These are phyloP conservation scores for Synergus itoensis DNA, from an alignment of 2,888 invertebrate genomes.

Conservation along the genomic window DNA sequence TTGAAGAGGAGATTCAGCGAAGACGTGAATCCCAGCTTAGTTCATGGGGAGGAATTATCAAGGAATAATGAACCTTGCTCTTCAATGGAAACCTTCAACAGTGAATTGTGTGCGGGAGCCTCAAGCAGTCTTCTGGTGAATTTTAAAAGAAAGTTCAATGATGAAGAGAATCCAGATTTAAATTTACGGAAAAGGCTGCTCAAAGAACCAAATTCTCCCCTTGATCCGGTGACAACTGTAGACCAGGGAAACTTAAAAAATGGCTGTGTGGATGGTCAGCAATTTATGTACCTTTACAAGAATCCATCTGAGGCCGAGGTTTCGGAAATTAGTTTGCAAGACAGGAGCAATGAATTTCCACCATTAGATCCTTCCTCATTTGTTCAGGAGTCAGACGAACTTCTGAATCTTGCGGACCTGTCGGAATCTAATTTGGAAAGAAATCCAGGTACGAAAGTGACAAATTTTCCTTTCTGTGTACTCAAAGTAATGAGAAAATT, in stretches of 20 bases:
- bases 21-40: constrained; percentile 39
- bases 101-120: background rate
- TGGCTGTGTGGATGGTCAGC: background rate
- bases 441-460: constrained; percentile 66
- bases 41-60: background rate
- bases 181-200: constrained; percentile 16
- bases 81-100: background rate
- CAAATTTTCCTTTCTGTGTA: background rate
- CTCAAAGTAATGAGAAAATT: background rate
- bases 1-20: constrained; percentile 57
- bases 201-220: background rate
- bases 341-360: constrained; percentile 57
- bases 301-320: background rate
- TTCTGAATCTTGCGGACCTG: constrained; percentile 56
- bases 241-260: constrained; percentile 28
- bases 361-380: constrained; percentile 56
- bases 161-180: background rate
- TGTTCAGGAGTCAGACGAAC: constrained; percentile 54
- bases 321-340: constrained; percentile 2
- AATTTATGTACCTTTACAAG: constrained; percentile 8
- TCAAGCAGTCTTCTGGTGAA: background rate
- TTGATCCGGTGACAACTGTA: constrained; percentile 23
- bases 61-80: background rate
- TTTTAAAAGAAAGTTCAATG: constrained; percentile 19
- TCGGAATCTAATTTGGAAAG: constrained; percentile 61